phyloP scores from a whole-genome alignment of 2,797 vertebrate genomes.

The Sardinella longiceps region DNA sequence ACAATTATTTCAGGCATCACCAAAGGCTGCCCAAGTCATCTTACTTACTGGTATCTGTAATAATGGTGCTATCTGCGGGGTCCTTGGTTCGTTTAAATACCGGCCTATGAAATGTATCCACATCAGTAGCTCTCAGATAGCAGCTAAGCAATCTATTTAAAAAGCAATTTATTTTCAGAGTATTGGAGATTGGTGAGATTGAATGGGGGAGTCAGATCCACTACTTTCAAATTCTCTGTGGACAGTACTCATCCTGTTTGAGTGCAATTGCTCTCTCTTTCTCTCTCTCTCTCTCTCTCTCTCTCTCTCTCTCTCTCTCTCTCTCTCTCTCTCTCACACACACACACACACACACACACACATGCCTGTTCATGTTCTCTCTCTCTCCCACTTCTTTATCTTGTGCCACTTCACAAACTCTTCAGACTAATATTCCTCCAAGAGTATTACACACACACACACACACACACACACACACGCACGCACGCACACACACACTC shows the following conservation, averaged over 20 bases:
- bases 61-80: conserved; percentile 65
- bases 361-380: neutral
- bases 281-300: conserved; percentile 57
- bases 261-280: conserved; percentile 52
- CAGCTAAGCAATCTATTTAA: conserved; percentile 78
- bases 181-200: conserved; percentile 73
- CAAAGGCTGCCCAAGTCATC: conserved; percentile 52
- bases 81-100: conserved; percentile 69
- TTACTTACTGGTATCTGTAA: conserved; percentile 62
- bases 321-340: conserved; percentile 19
- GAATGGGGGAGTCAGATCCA: conserved; percentile 70
- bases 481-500: neutral
- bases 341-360: too few species aligned
- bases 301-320: conserved; percentile 24
- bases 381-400: conserved; percentile 49
- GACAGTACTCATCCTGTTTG: conserved; percentile 59
- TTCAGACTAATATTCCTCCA: conserved; percentile 56
- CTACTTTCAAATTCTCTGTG: conserved; percentile 64
- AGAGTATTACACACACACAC: conserved; percentile 38
- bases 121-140: conserved; percentile 69
- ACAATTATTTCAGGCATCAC: conserved; percentile 59
- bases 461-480: neutral
- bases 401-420: conserved; percentile 57
- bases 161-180: conserved; percentile 76
- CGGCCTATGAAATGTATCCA: conserved; percentile 72